Conservation (phyloP, 2,888 invertebrate genomes). For the Tolmerus cingulatus region DNA sequence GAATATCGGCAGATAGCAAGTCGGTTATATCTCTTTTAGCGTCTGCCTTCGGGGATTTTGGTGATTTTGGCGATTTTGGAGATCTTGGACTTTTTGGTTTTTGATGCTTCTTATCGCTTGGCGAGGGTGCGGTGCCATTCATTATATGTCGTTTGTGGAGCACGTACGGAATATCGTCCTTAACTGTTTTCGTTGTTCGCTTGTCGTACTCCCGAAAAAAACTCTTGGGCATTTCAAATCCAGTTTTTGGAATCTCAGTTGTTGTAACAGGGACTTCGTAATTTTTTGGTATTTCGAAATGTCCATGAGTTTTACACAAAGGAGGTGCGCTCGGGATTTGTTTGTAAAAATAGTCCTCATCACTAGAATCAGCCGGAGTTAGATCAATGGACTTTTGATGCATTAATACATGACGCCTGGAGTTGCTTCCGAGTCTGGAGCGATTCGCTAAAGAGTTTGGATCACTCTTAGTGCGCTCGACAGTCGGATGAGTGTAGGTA, state of each 20-base stretch:
- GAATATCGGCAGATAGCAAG: slow-evolving; percentile 59
- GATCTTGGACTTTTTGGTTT: slow-evolving; percentile 73
- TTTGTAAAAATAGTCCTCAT: slow-evolving; percentile 80
- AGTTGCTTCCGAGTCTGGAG: slow-evolving; percentile 75
- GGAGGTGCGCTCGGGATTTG: slow-evolving; percentile 79
- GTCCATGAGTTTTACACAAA: slow-evolving; percentile 75
- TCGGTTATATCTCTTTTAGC: slow-evolving; percentile 51
- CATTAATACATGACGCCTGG: slow-evolving; percentile 80
- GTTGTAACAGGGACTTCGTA: slow-evolving; percentile 61
- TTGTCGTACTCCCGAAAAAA: slow-evolving; percentile 75
- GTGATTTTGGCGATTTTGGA: slow-evolving; percentile 71
- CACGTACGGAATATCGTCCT: slow-evolving; percentile 84
- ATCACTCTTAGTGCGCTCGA: slow-evolving; percentile 86
- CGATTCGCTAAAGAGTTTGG: slow-evolving; percentile 80
- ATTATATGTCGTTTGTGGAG: slow-evolving; percentile 84
- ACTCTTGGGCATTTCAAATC: slow-evolving; percentile 76
- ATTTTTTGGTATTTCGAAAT: slow-evolving; percentile 71
- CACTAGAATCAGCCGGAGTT: slow-evolving; percentile 85
- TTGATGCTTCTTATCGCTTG: slow-evolving; percentile 63
- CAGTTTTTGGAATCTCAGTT: slow-evolving; percentile 70
- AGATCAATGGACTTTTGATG: slow-evolving; percentile 87
- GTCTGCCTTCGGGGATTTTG: slow-evolving; percentile 67
- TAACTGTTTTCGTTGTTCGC: slow-evolving; percentile 63
- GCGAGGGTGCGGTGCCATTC: slow-evolving; percentile 80
- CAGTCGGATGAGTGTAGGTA: slow-evolving; percentile 74